phyloP scores from a whole-genome alignment of 2,113 vertebrate species.

The Lucifuga dentata region DNA sequence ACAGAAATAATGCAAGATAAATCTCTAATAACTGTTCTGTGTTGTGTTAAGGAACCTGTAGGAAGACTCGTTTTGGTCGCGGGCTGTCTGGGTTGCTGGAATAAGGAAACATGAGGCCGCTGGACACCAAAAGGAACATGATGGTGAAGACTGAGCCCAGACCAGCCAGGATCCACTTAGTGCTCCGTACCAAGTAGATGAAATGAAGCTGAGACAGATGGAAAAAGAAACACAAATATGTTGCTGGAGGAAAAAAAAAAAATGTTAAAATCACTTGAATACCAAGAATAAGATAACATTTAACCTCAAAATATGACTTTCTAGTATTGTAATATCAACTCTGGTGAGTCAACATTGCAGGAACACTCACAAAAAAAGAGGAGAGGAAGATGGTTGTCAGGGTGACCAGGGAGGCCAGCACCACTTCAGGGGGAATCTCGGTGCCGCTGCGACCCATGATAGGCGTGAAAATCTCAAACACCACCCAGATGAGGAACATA shows the following conservation, averaged over 20 bases:
- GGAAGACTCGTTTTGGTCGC: constrained; percentile 92
- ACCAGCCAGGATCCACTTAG: constrained; percentile 85
- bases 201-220: constrained; percentile 89
- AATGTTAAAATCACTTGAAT: too few species aligned
- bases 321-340: not conserved
- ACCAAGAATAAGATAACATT: too few species aligned
- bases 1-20: too few species aligned
- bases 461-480: constrained; percentile 97
- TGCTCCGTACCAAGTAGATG: constrained; percentile 91
- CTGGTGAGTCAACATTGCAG: not conserved
- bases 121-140: constrained; percentile 88
- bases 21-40: not conserved
- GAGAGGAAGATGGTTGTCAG: constrained; percentile 87
- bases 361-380: constrained; percentile 92
- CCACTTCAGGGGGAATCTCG: constrained; percentile 92
- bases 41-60: constrained; percentile 86
- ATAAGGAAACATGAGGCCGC: constrained; percentile 93
- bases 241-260: not conserved
- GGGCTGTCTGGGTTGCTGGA: constrained; percentile 85
- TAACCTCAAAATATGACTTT: not conserved
- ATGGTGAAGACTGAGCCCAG: constrained; percentile 84
- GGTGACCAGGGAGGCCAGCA: constrained; percentile 89
- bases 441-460: constrained; percentile 96
- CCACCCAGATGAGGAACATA: constrained; percentile 93
- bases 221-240: not conserved